Percentiles rank a stretch among this genome's conserved stretches.
Conservation (phyloP, 1,140 invertebrate genomes). For the Solen grandis region DNA sequence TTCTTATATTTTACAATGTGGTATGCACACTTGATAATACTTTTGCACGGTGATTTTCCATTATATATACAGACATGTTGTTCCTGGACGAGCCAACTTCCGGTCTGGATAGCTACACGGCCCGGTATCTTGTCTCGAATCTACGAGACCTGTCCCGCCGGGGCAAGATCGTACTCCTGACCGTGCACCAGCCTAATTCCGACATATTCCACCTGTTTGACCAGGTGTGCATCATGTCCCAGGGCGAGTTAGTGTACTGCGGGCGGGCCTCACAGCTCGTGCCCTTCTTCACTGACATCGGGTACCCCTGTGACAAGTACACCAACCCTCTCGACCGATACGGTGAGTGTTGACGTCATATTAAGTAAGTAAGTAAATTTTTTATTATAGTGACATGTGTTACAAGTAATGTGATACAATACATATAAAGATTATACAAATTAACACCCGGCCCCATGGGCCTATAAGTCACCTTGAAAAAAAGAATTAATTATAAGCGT, state of each 20-base stretch:
- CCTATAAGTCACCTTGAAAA: no score
- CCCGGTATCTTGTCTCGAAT: slow-evolving; percentile 65
- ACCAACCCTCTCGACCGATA: slow-evolving; percentile 70
- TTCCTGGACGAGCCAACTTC: slow-evolving; percentile 72
- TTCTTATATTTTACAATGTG: no score
- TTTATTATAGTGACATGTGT: no score
- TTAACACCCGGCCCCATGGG: no score
- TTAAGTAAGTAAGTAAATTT: no score
- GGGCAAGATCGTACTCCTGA: slow-evolving; percentile 67
- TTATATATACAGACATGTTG: slow-evolving; percentile 68
- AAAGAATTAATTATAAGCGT: no score
- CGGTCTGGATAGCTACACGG: slow-evolving; percentile 70
- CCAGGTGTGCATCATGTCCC: slow-evolving; percentile 61
- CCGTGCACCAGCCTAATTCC: slow-evolving; percentile 71
- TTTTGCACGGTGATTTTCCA: no score
- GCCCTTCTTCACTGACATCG: slow-evolving; percentile 64
- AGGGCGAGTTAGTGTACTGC: slow-evolving; percentile 66
- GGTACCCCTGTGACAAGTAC: slow-evolving; percentile 66
- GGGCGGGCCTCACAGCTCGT: slow-evolving; percentile 61
- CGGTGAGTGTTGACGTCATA: slow-evolving; percentile 56
- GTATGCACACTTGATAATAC: no score
- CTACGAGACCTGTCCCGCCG: slow-evolving; percentile 60
- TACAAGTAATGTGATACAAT: no score
- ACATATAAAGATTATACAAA: no score
- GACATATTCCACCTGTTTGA: slow-evolving; percentile 67